Evolutionary conservation across 1,140 invertebrate genomes (phyloP), one percentile per base, ranked within the genome.

Genomic region (Bombus pascuorum): DNA sequence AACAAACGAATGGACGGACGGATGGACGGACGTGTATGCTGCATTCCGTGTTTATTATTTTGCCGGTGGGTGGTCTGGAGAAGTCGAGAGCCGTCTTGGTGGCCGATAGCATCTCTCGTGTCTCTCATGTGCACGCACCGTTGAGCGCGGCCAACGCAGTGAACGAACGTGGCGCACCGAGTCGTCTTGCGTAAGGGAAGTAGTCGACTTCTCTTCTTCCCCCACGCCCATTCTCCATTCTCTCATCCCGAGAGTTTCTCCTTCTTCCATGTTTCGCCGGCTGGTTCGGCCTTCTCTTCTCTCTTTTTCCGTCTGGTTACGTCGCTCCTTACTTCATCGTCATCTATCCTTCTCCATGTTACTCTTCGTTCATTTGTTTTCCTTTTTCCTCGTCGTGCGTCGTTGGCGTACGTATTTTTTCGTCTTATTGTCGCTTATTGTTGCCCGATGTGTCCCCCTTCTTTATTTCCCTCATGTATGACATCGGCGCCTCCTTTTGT

Each of bases 41-140:
- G 91, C 91, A 93, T 94, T 92, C 92, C 92, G 92, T 93, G 93
- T 93, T 94, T 93, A 94, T 94, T 93, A 94, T 94, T 94, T 94
- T 92, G 92, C 91, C 91, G 91, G 93, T 94, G 93, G 93, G 93
- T 94, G 93, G 93, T 94, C 92, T 86, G 83, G 90, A 90, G 91
- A 92, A 91, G 92, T 93, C 92, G 91, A 89, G 92, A 92, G 91
- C 87, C 89, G 92, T 92, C 92, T 92, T 90, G 92, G 92, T 93
- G 93, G 89, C 92, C 91, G 93, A 93, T 93, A 93, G 92, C 92
- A 93, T 93, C 93, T 93, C 92, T 90, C 91, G 89, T 89, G 91
- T 92, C 91, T 91, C 82, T 90, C 86, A 81, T 90, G 88, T 93
- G 92, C 92, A 93, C 93, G 93, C 93, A 93, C 92, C 91, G 93